Evolutionary conservation across 2,888 invertebrate species (phyloP), one percentile per base, ranked within the genome.

Genomic region (Plusia festucae): DNA sequence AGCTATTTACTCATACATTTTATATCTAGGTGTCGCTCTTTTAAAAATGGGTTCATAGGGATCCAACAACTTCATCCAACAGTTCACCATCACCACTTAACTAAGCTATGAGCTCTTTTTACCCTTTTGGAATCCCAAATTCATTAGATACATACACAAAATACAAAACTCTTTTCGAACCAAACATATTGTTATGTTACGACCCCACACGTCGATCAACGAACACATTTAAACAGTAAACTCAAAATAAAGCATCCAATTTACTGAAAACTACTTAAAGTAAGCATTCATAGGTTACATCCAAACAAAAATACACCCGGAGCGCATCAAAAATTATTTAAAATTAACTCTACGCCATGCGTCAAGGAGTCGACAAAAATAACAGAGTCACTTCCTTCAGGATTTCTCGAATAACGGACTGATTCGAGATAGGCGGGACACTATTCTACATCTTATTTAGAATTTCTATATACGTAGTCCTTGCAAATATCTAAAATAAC

Each of bases 241-340:
- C 61, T 24, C 40, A 59, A 66, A 62, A 61, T 55, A 79, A 53
- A 44, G 69, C 69, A 69, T 78, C 66, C 49, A 73, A 78, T 76
- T 75, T 81, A 81, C 72, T 66, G 57, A 34, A 40, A 73, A 76
- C 64, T 76, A 66, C 77, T 81, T 67, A 53, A 70, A 70, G 68
- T 64, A 76, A 76, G 70, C 76, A 69, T 81, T 67, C 81, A 59
- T 76, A 73, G 61, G 62, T 68, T 60, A 51, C 51, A 63, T 20
- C 15, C 70, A 72, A 73, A 82, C 83, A 70, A 81, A 86, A 87
- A 84, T 83, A 87, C 74, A 69, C 69, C 32, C 59, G 88, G 85
- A 84, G 87, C 85, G 88, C 88, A 91, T 91, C 88, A 90, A 92
- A 93, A 91, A 91, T 91, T 89, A 90, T 84, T 92, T 91, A 89